These are phyloP conservation scores for Trinectes maculatus DNA, from an alignment of 2,113 vertebrate species.

Conservation along the genomic window DNA sequence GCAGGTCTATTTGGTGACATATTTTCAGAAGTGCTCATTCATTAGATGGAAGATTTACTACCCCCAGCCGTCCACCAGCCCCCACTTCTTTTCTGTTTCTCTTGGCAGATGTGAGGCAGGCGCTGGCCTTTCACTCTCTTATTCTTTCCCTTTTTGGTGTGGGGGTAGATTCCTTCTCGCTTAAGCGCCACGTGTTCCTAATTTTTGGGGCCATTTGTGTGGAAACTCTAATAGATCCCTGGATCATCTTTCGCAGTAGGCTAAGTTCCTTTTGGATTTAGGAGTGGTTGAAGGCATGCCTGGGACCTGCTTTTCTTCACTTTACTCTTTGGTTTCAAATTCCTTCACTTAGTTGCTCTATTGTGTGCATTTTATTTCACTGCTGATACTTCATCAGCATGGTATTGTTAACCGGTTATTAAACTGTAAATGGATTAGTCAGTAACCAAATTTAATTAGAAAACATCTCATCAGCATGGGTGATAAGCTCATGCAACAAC, in stretches of 20 bases:
- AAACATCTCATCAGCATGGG: conserved; percentile 15
- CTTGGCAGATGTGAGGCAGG: conserved; percentile 83
- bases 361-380: background rate
- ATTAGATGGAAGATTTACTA: conserved; percentile 80
- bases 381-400: conserved; percentile 12
- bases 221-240: conserved; percentile 69
- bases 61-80: conserved; percentile 53
- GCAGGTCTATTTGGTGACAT: conserved; percentile 76
- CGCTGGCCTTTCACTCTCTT: conserved; percentile 54
- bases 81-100: conserved; percentile 73
- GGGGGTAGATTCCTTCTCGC: conserved; percentile 65
- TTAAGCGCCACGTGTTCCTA: conserved; percentile 71
- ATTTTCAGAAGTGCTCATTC: conserved; percentile 77
- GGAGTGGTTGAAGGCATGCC: background rate
- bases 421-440: conserved; percentile 28
- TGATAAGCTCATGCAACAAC: conserved; percentile 39
- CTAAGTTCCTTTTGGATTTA: conserved; percentile 36
- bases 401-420: conserved; percentile 24
- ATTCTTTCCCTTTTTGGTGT: conserved; percentile 31
- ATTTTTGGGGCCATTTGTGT: conserved; percentile 75
- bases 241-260: conserved; percentile 62
- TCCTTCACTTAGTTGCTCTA: conserved; percentile 1
- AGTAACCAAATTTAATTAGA: conserved; percentile 23
- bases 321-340: conserved; percentile 8
- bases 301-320: background rate